A percentile compares a stretch with the other conserved stretches of the same genome.
These are phyloP conservation scores for Zaprionus ornatus DNA, from an alignment of 1,140 invertebrate species.

Conservation along the genomic window DNA sequence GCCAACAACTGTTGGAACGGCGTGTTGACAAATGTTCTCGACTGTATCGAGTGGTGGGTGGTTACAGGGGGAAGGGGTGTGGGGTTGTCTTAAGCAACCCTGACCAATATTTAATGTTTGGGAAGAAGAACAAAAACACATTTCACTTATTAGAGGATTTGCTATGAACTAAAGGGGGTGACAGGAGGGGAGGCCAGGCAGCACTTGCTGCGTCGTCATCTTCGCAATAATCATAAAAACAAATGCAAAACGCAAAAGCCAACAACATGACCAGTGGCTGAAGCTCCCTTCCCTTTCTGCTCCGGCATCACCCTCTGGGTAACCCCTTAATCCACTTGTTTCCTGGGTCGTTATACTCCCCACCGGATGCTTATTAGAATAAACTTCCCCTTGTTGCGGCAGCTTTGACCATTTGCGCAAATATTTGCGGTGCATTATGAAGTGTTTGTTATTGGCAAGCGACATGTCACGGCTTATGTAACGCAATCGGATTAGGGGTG, in stretches of 20 bases:
- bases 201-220: slow-evolving; percentile 37
- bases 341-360: slow-evolving; percentile 48
- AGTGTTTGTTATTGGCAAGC: slow-evolving; percentile 62
- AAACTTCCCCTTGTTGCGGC: slow-evolving; percentile 29
- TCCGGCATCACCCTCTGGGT: neutral
- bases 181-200: neutral
- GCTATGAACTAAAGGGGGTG: neutral
- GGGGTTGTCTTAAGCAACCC: slow-evolving; percentile 13
- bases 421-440: slow-evolving; percentile 62
- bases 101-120: slow-evolving; percentile 41
- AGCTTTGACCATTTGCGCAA: slow-evolving; percentile 47
- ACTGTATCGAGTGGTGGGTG: slow-evolving; percentile 6
- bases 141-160: slow-evolving; percentile 72
- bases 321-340: slow-evolving; percentile 81
- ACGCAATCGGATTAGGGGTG: slow-evolving; percentile 53
- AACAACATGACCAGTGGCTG: slow-evolving; percentile 33
- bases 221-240: slow-evolving; percentile 75
- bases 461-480: slow-evolving; percentile 27
- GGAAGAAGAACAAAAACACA: slow-evolving; percentile 64
- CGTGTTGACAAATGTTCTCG: slow-evolving; percentile 75
- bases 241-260: slow-evolving; percentile 75
- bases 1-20: slow-evolving; percentile 80
- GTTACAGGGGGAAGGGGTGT: neutral
- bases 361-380: slow-evolving; percentile 53
- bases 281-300: neutral